Evolutionary conservation across 2,888 invertebrate species (phyloP).

Genomic region (Barypeithes pellucidus): DNA sequence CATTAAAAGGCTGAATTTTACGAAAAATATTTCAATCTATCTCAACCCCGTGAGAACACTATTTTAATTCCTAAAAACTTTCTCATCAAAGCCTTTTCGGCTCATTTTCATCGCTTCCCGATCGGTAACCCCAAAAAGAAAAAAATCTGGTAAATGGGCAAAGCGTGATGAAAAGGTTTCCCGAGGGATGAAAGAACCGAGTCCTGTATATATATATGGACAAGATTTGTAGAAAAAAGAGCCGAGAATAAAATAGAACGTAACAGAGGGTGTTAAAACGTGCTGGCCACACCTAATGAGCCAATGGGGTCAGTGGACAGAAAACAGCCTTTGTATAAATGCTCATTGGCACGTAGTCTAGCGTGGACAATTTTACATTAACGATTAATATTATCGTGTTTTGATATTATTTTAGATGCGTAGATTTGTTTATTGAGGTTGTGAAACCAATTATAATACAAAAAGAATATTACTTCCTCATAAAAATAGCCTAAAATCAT

Average conservation of each 20-base stretch:
- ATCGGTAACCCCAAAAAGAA: slow-evolving; percentile 12
- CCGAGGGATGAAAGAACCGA: slow-evolving; percentile 9
- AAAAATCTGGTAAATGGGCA: slow-evolving; percentile 4
- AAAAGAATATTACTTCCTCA: no score
- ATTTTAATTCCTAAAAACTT: slow-evolving; percentile 5
- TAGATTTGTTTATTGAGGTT: no score
- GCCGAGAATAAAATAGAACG: slow-evolving; percentile 9
- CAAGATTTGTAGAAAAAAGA: slow-evolving; percentile 7
- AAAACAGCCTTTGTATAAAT: slow-evolving; percentile 1
- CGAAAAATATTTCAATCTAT: no score
- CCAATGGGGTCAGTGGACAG: slow-evolving; percentile 17
- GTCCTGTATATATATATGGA: slow-evolving; percentile 14
- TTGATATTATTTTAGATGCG: background rate
- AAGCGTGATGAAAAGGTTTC: slow-evolving; percentile 24
- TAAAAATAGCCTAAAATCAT: no score
- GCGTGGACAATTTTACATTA: background rate
- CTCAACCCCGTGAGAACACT: background rate
- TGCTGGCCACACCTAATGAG: slow-evolving; percentile 16
- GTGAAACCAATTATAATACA: no score
- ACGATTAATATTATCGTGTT: background rate
- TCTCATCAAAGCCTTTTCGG: background rate
- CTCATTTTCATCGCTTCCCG: slow-evolving; percentile 11
- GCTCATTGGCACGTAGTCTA: slow-evolving; percentile 13
- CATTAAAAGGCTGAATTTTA: no score
- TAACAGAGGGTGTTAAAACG: slow-evolving; percentile 16